phyloP scores from a whole-genome alignment of 2,113 vertebrate species.

The Ploceus nigricollis region DNA sequence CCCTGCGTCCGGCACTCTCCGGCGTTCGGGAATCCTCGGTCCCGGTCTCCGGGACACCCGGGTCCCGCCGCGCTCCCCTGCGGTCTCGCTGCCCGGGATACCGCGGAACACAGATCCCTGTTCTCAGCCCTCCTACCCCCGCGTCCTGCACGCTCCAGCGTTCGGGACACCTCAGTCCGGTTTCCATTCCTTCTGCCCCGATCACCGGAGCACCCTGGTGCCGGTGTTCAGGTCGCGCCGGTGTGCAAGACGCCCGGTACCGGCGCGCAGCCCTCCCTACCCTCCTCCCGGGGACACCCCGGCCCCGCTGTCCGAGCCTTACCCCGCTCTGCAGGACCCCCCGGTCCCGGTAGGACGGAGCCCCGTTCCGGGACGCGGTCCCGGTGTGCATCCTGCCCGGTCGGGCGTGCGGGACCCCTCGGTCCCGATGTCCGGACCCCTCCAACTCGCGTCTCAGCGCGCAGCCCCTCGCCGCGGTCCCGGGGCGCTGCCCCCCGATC shows the following conservation, averaged over 20 bases:
- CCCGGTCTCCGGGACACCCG: neutral
- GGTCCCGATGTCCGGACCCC: neutral
- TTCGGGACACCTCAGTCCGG: neutral
- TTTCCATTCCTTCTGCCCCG: neutral
- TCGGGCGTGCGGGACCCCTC: neutral
- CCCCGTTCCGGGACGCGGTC: neutral
- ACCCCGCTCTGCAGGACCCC: slow-evolving; percentile 4
- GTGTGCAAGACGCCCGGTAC: neutral
- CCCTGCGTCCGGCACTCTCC: neutral
- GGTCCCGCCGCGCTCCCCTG: neutral
- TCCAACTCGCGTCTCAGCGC: neutral
- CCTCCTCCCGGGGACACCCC: neutral
- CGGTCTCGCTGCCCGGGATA: neutral
- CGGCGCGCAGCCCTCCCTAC: neutral
- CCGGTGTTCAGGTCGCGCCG: neutral
- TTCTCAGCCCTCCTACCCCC: neutral
- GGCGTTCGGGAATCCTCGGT: neutral
- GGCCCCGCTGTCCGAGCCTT: neutral
- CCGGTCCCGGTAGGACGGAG: neutral
- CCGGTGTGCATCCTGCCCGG: neutral
- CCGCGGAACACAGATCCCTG: neutral
- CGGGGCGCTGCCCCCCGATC: neutral
- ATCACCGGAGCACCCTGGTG: neutral
- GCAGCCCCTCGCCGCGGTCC: neutral
- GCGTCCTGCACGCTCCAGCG: neutral